These are phyloP conservation scores for Adineta ricciae DNA, from an alignment of 2,888 invertebrate species.

Conservation along the genomic window DNA sequence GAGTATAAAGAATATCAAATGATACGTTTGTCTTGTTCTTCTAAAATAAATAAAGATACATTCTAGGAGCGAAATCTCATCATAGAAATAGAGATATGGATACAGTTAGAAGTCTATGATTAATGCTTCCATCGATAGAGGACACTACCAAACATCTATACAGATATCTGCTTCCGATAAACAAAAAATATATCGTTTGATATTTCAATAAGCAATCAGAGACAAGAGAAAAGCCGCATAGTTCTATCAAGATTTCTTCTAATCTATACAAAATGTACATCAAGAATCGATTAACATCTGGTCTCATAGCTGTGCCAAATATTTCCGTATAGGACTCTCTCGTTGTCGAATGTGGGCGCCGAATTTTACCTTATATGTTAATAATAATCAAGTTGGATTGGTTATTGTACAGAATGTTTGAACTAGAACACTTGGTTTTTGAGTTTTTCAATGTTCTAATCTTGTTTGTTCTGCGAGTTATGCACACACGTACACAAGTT, in stretches of 20 bases:
- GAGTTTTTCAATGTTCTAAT: not conserved
- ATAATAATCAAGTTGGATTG: not conserved
- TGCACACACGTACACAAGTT: not conserved
- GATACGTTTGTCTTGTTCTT: slow-evolving; percentile 13
- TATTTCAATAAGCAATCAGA: not conserved
- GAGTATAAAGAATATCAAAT: not conserved
- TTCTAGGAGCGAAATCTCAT: not conserved
- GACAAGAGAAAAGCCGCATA: not conserved
- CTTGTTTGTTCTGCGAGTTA: not conserved
- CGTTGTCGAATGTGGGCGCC: too few relatives aligned
- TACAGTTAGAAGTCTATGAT: too few relatives aligned
- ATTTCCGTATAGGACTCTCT: too few relatives aligned
- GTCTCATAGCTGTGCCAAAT: not conserved
- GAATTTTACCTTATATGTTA: not conserved
- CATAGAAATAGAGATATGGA: not conserved
- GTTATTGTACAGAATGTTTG: not conserved
- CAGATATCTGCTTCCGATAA: not conserved
- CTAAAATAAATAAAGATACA: not conserved
- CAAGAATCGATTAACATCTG: not conserved
- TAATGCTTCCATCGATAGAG: not conserved
- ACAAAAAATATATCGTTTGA: not conserved
- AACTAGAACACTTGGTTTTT: not conserved
- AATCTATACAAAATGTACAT: not conserved
- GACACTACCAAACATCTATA: not conserved
- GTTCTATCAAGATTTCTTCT: not conserved